Percentiles rank a stretch among this genome's conserved stretches.
These are phyloP conservation scores for Diachasma alloeum DNA, from an alignment of 1,140 invertebrate genomes.

Conservation along the genomic window DNA sequence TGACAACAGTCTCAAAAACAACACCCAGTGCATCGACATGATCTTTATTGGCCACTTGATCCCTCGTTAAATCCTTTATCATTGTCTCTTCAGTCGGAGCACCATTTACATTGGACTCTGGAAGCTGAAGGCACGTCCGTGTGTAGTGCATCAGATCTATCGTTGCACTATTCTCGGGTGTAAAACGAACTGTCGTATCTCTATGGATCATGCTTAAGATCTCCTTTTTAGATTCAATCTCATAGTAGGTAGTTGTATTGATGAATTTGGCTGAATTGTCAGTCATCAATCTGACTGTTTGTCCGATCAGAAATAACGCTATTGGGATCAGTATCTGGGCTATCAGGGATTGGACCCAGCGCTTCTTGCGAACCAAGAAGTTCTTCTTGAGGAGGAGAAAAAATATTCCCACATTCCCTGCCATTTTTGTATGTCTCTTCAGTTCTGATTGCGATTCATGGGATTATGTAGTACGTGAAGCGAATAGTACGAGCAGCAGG, in stretches of 20 bases:
- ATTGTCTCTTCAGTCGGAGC: conserved; percentile 51
- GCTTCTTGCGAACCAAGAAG: conserved; percentile 49
- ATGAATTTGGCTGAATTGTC: conserved; percentile 36
- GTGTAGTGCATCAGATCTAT: background rate
- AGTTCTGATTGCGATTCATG: background rate
- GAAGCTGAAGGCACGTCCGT: conserved; percentile 20
- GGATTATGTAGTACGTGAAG: too few relatives aligned
- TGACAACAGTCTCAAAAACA: conserved; percentile 46
- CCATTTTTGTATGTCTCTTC: conserved; percentile 27
- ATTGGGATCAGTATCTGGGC: conserved; percentile 55
- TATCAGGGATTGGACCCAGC: conserved; percentile 53
- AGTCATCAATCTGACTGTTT: conserved; percentile 48
- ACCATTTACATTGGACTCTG: conserved; percentile 34
- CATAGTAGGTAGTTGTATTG: conserved; percentile 45
- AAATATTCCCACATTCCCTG: conserved; percentile 44
- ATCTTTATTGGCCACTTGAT: conserved; percentile 32
- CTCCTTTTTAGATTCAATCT: conserved; percentile 31
- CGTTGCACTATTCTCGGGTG: background rate
- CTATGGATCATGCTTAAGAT: conserved; percentile 11
- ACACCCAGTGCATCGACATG: conserved; percentile 34
- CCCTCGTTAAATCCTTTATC: conserved; percentile 41
- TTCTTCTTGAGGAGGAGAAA: conserved; percentile 56
- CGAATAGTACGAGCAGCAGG: background rate
- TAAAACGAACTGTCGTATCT: background rate
- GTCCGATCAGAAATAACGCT: conserved; percentile 49